Percentiles rank a stretch among this genome's conserved stretches.
phyloP scores from a whole-genome alignment of 2,113 vertebrate species.

The Apus apus region DNA sequence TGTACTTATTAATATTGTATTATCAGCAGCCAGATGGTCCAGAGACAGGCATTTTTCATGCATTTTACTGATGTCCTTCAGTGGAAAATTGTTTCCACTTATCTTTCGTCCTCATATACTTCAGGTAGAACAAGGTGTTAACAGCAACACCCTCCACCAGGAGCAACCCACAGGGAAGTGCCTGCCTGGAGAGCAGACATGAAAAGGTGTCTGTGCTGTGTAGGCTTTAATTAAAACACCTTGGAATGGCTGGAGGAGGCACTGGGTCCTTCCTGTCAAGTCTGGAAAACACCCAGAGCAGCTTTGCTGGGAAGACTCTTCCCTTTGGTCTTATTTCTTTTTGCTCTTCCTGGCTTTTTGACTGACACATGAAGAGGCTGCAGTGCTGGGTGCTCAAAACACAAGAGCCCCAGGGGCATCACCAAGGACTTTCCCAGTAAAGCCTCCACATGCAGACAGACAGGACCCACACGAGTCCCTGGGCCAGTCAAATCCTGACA shows the following conservation, averaged over 20 bases:
- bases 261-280: background rate
- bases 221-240: background rate
- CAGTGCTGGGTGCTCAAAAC: background rate
- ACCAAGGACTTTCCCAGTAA: background rate
- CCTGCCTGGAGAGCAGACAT: background rate
- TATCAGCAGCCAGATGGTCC: conserved; percentile 69
- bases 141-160: background rate
- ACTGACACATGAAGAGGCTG: background rate
- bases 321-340: background rate
- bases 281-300: background rate
- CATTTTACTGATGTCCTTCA: conserved; percentile 30
- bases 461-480: background rate
- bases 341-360: background rate
- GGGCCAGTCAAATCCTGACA: background rate
- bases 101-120: background rate
- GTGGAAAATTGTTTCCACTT: conserved; percentile 37
- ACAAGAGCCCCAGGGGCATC: background rate
- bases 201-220: background rate
- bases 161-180: background rate
- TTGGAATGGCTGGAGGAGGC: background rate
- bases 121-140: background rate
- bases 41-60: conserved; percentile 21
- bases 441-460: background rate
- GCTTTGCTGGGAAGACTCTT: background rate
- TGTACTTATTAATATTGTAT: conserved; percentile 71